Evolutionary conservation across 2,888 invertebrate genomes (phyloP).

Genomic region (Mylabris sibirica): DNA sequence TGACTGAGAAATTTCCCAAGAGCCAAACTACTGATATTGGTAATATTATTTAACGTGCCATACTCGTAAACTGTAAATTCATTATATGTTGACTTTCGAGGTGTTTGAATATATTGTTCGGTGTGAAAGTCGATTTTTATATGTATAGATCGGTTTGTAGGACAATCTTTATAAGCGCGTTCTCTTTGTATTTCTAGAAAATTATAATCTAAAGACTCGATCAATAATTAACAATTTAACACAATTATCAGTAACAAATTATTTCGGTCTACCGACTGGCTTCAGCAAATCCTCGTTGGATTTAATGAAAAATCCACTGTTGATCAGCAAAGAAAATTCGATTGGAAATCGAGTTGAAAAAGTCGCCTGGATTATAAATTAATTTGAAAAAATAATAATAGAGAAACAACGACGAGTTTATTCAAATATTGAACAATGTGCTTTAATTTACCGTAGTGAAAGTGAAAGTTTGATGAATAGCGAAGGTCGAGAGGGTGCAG

Average conservation of each 20-base stretch:
- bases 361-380: background rate
- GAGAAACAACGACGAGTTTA: background rate
- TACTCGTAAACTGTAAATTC: conserved; percentile 36
- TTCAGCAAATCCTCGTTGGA: background rate
- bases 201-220: background rate
- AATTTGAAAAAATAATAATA: background rate
- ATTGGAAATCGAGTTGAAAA: background rate
- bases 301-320: background rate
- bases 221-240: background rate
- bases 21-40: conserved; percentile 36
- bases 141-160: background rate
- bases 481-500: conserved; percentile 6
- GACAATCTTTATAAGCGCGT: no score
- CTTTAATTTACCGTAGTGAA: background rate
- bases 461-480: conserved; percentile 1
- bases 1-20: conserved; percentile 34
- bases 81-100: conserved; percentile 21
- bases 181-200: background rate
- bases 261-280: background rate
- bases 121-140: background rate
- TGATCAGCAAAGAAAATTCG: background rate
- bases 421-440: background rate
- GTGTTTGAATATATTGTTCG: conserved; percentile 16
- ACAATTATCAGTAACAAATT: background rate
- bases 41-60: conserved; percentile 33